These are phyloP conservation scores for Caenorhabditis sp. DNA, from an alignment of 2,888 invertebrate genomes.

Conservation along the genomic window DNA sequence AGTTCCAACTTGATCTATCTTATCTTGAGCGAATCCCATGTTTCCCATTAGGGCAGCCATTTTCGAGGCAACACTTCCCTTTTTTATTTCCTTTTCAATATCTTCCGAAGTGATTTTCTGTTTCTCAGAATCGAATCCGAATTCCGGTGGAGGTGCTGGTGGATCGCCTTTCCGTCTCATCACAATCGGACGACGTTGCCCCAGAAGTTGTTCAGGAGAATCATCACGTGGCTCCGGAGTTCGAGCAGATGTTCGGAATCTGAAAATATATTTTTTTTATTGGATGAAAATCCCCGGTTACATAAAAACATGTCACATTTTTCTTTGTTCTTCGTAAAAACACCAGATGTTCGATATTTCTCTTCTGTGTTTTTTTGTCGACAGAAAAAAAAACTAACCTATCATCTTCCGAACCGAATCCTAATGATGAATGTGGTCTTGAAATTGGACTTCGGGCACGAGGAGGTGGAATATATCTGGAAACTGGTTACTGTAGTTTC, in stretches of 20 bases:
- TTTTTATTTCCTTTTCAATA: constrained; percentile 50
- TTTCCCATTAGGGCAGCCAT: constrained; percentile 44
- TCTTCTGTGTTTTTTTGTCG: not conserved
- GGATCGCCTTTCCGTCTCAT: constrained; percentile 42
- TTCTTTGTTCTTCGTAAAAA: not conserved
- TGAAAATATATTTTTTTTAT: constrained; percentile 8
- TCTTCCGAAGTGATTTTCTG: constrained; percentile 46
- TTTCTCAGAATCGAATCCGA: constrained; percentile 56
- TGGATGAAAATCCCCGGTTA: not conserved
- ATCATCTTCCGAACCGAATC: constrained; percentile 34
- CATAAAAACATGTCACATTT: not conserved
- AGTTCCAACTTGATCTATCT: constrained; percentile 33
- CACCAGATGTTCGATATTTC: no score
- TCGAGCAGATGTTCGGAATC: constrained; percentile 20
- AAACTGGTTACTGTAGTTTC: no score
- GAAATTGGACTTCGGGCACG: constrained; percentile 27
- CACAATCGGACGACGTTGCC: constrained; percentile 42
- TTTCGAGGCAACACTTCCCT: constrained; percentile 47
- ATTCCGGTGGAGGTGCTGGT: constrained; percentile 54
- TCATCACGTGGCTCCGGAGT: constrained; percentile 46
- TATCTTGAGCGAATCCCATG: constrained; percentile 39
- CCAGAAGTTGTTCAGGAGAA: constrained; percentile 40
- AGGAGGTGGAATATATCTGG: constrained; percentile 36
- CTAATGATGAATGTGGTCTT: constrained; percentile 43
- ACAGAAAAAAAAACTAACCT: constrained; percentile 11